Evolutionary conservation across 2,888 invertebrate genomes (phyloP).

Genomic region (Cephus runcator): DNA sequence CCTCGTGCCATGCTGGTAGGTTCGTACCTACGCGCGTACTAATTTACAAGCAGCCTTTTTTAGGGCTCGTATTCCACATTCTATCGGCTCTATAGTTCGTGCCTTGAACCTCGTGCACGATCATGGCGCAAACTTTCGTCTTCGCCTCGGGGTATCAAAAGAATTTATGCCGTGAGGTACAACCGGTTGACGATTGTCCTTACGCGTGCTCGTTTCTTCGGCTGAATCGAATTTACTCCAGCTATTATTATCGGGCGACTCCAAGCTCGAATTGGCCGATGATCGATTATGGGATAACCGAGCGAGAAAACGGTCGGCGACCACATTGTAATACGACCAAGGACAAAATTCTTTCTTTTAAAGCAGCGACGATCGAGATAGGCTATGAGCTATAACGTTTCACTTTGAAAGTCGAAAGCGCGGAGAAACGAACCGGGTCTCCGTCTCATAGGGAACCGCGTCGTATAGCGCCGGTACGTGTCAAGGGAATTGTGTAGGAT

Average conservation of each 20-base stretch:
- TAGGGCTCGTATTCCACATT: neutral
- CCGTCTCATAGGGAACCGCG: neutral
- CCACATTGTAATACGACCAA: neutral
- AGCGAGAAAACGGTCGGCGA: neutral
- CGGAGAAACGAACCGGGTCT: neutral
- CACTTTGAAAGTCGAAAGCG: constrained; percentile 27
- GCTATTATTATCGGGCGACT: neutral
- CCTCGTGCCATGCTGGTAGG: neutral
- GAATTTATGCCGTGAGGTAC: constrained; percentile 1
- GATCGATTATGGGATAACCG: neutral
- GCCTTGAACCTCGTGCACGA: neutral
- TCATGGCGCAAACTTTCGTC: neutral
- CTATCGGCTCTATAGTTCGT: neutral
- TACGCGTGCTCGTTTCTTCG: neutral
- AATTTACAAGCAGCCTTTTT: neutral
- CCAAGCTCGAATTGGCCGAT: neutral
- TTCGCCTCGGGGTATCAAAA: neutral
- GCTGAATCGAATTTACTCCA: neutral
- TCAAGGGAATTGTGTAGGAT: neutral
- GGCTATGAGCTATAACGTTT: constrained; percentile 26
- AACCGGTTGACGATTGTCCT: neutral
- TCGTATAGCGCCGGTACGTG: neutral
- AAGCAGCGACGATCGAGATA: constrained; percentile 18
- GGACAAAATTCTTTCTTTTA: constrained; percentile 29
- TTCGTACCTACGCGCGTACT: neutral